These are phyloP conservation scores for Pseudomyrmex cubaensis DNA, from an alignment of 1,140 invertebrate species.

Conservation along the genomic window DNA sequence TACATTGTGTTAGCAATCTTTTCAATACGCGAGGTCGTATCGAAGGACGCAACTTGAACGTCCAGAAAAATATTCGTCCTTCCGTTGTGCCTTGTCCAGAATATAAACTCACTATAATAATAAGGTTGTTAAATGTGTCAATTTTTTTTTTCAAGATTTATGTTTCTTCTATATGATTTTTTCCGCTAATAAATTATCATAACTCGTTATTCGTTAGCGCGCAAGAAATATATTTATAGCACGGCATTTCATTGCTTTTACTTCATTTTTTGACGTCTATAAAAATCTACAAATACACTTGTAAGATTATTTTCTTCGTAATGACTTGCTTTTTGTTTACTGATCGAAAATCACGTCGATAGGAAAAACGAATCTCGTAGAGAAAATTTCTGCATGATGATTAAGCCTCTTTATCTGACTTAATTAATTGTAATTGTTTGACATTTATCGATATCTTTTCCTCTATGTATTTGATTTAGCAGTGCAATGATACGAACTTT, in stretches of 20 bases:
- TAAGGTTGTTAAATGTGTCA: neutral
- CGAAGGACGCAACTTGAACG: constrained; percentile 29
- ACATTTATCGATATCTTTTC: neutral
- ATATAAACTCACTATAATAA: constrained; percentile 23
- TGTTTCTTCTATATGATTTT: neutral
- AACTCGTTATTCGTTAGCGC: neutral
- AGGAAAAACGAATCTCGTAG: neutral
- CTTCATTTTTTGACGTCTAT: too few species aligned
- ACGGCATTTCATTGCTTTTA: neutral
- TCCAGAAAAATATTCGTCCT: constrained; percentile 36
- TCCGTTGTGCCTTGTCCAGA: neutral
- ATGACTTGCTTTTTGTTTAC: neutral
- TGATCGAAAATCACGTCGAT: neutral
- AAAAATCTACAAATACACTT: neutral
- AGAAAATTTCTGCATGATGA: neutral
- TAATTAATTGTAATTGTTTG: neutral
- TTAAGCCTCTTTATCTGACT: neutral
- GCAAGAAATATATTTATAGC: neutral
- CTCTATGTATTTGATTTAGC: neutral
- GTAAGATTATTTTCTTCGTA: neutral
- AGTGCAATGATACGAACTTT: neutral
- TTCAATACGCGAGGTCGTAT: neutral
- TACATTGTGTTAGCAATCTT: constrained; percentile 36
- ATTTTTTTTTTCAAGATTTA: neutral
- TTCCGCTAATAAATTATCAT: too few species aligned